Conservation (phyloP, 2,113 vertebrate species). For the human (Homo sapiens) region DNA sequence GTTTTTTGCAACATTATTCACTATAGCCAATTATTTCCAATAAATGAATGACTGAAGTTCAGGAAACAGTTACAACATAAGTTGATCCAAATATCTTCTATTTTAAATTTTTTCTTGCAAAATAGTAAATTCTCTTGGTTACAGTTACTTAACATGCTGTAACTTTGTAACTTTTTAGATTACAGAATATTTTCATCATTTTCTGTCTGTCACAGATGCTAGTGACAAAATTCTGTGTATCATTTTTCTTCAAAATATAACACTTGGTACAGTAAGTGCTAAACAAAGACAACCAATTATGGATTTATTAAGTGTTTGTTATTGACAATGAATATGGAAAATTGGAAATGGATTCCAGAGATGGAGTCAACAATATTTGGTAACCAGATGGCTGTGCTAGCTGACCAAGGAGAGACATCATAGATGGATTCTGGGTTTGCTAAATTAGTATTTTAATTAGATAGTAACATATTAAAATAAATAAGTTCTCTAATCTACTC, state of each 20-base stretch:
- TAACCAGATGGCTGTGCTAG: background rate
- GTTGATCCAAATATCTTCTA: background rate
- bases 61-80: background rate
- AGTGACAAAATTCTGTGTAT: background rate
- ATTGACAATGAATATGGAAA: background rate
- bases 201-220: background rate
- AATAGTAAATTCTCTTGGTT: background rate
- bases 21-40: background rate
- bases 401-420: background rate
- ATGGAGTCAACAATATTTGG: background rate
- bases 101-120: conserved; percentile 13
- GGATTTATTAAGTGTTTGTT: background rate
- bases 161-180: background rate
- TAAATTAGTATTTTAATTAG: background rate
- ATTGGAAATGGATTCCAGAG: background rate
- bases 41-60: background rate
- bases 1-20: background rate
- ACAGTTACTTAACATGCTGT: background rate
- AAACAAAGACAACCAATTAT: background rate
- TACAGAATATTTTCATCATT: background rate
- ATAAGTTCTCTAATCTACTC: background rate
- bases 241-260: background rate
- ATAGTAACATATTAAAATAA: background rate
- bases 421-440: background rate
- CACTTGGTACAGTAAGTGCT: background rate